phyloP scores from a whole-genome alignment of 37 sponge, comb jelly and placozoan genomes.

The Crambe crambe region DNA sequence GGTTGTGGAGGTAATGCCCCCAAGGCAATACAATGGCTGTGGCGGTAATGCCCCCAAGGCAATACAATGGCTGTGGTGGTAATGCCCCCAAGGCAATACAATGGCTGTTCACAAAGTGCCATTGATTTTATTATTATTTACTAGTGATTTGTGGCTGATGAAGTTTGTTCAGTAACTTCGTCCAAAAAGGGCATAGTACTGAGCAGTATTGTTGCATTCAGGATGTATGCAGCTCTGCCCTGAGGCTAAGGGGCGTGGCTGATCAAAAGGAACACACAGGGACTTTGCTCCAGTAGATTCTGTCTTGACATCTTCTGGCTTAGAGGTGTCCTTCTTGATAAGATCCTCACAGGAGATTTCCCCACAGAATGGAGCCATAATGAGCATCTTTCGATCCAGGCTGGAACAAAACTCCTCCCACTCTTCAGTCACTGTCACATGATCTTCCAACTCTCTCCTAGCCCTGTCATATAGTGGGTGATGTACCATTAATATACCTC shows the following conservation, averaged over 20 bases:
- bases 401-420: slow-evolving; percentile 77
- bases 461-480: slow-evolving; percentile 46
- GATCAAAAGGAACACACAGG: slow-evolving; percentile 95
- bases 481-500: not conserved
- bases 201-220: slow-evolving; percentile 66
- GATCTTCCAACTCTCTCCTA: slow-evolving; percentile 57
- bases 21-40: too few species aligned
- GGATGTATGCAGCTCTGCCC: slow-evolving; percentile 73
- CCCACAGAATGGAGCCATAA: slow-evolving; percentile 94
- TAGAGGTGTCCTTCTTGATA: slow-evolving; percentile 91
- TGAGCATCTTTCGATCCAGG: slow-evolving; percentile 90
- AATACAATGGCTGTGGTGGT: too few species aligned
- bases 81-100: too few species aligned
- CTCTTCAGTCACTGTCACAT: slow-evolving; percentile 54
- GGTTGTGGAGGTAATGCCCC: too few species aligned
- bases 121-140: too few species aligned
- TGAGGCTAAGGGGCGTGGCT: slow-evolving; percentile 49
- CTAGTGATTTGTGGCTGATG: too few species aligned
- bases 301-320: slow-evolving; percentile 72
- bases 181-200: slow-evolving; percentile 94
- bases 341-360: slow-evolving; percentile 83
- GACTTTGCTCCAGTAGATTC: slow-evolving; percentile 97
- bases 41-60: too few species aligned
- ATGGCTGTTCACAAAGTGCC: too few species aligned
- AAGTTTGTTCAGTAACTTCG: slow-evolving; percentile 85